Conservation (phyloP, 35 echinoderm and acorn worm species). For the Ptychodera flava region DNA sequence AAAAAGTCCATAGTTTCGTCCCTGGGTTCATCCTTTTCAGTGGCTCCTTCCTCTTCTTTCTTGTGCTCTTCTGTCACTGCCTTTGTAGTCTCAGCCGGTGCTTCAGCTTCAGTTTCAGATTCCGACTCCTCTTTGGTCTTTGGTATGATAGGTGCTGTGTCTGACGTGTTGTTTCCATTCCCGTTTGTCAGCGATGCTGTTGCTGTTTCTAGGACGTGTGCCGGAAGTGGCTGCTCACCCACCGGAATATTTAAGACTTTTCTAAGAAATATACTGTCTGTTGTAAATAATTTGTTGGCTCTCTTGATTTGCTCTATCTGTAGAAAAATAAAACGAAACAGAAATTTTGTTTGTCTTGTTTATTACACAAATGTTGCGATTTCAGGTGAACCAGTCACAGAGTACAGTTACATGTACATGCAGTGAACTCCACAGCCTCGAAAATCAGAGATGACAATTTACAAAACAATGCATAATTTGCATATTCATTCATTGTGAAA, state of each 20-base stretch:
- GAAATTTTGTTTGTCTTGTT: no score
- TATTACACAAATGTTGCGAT: no score
- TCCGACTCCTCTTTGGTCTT: neutral
- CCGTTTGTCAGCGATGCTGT: constrained; percentile 22
- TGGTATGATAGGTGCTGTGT: neutral
- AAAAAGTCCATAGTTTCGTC: constrained; percentile 39
- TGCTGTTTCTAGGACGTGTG: constrained; percentile 81
- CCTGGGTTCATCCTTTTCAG: neutral
- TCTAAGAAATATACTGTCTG: constrained; percentile 87
- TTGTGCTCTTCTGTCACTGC: neutral
- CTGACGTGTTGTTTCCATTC: neutral
- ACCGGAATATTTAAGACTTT: constrained; percentile 87
- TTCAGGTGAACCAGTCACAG: no score
- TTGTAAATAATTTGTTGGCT: constrained; percentile 95
- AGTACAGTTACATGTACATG: no score
- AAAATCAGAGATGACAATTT: no score
- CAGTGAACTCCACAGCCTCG: no score
- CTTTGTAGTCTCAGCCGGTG: neutral
- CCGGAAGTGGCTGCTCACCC: constrained; percentile 87
- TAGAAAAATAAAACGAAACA: constrained; percentile 2
- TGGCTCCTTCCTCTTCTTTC: neutral
- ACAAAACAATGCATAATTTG: no score
- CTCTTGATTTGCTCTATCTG: constrained; percentile 90
- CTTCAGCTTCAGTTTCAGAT: neutral
- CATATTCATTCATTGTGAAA: no score